Percentiles rank a stretch among this genome's conserved stretches.
These are phyloP conservation scores for Champsocephalus gunnari DNA, from an alignment of 2,797 vertebrate species.

Conservation along the genomic window DNA sequence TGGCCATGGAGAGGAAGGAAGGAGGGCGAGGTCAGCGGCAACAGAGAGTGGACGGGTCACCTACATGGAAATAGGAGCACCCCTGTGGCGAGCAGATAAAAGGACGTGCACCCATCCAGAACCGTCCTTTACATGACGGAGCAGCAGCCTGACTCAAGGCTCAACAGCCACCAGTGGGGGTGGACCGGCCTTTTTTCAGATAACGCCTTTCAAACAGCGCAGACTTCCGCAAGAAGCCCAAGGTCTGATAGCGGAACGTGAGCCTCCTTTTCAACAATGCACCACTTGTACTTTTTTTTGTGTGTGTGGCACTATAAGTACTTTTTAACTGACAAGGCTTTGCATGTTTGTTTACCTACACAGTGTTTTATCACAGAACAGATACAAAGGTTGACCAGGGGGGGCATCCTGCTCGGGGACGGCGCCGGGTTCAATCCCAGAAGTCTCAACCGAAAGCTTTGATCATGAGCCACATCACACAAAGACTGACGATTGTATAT, in stretches of 20 bases:
- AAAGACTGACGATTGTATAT: not conserved
- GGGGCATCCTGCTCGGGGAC: slow-evolving; percentile 55
- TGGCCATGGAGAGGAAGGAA: slow-evolving; percentile 50
- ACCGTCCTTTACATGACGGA: slow-evolving; percentile 65
- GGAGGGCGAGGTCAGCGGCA: slow-evolving; percentile 71
- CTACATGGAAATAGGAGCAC: slow-evolving; percentile 70
- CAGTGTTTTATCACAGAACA: slow-evolving; percentile 58
- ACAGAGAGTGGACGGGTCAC: slow-evolving; percentile 76
- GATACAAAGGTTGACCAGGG: slow-evolving; percentile 63
- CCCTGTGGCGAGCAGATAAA: slow-evolving; percentile 77
- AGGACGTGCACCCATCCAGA: slow-evolving; percentile 78
- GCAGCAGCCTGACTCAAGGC: slow-evolving; percentile 46
- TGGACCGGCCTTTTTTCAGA: slow-evolving; percentile 29
- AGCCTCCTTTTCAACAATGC: slow-evolving; percentile 53
- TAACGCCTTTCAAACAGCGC: slow-evolving; percentile 63
- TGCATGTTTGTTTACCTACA: slow-evolving; percentile 56
- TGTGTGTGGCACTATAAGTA: slow-evolving; percentile 30
- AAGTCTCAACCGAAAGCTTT: slow-evolving; percentile 51
- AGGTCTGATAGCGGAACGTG: slow-evolving; percentile 48
- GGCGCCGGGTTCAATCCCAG: slow-evolving; percentile 48
- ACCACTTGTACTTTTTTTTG: slow-evolving; percentile 57
- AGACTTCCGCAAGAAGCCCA: slow-evolving; percentile 59
- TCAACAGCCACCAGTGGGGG: slow-evolving; percentile 14
- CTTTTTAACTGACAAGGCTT: slow-evolving; percentile 41
- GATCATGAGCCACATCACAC: slow-evolving; percentile 57